These are phyloP conservation scores for Dastarcus helophoroides DNA, from an alignment of 2,888 invertebrate species.

Conservation along the genomic window DNA sequence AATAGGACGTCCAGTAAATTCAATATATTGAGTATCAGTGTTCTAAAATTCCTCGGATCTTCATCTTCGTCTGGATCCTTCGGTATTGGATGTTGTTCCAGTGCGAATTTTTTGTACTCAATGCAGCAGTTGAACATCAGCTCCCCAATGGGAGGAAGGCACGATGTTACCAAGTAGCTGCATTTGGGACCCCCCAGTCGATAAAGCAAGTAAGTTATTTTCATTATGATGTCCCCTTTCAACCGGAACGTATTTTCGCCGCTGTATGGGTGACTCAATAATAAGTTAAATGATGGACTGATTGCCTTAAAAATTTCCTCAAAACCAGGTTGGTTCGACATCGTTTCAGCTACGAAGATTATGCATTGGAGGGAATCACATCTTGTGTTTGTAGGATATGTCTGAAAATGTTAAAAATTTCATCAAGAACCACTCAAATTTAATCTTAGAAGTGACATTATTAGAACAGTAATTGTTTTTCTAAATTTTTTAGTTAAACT, in stretches of 20 bases:
- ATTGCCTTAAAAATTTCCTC: conserved; percentile 7
- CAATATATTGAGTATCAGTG: conserved; percentile 15
- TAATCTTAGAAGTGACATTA: too few species aligned
- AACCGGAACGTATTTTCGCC: conserved; percentile 17
- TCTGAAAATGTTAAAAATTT: conserved; percentile 9
- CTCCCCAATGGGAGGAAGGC: conserved; percentile 19
- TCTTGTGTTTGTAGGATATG: conserved; percentile 9
- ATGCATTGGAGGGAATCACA: conserved; percentile 9
- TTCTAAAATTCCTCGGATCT: conserved; percentile 17
- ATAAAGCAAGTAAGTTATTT: conserved; percentile 11
- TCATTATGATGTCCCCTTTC: conserved; percentile 18
- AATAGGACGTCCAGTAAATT: conserved; percentile 17
- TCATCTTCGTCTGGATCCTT: conserved; percentile 14
- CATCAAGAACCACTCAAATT: too few species aligned
- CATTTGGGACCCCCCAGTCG: conserved; percentile 9
- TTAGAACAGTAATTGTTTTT: too few species aligned
- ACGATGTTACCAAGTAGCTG: conserved; percentile 11
- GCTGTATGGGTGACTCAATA: conserved; percentile 17
- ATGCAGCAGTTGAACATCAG: conserved; percentile 19
- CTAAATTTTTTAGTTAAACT: too few species aligned
- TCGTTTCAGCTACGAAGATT: conserved; percentile 3
- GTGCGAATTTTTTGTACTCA: conserved; percentile 18
- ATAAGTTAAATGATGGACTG: conserved; percentile 12
- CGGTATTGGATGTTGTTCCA: conserved; percentile 12
- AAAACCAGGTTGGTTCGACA: conserved; percentile 7